These are phyloP conservation scores for Acipenser transmontanus DNA, from an alignment of 2,797 vertebrate species.

Conservation along the genomic window DNA sequence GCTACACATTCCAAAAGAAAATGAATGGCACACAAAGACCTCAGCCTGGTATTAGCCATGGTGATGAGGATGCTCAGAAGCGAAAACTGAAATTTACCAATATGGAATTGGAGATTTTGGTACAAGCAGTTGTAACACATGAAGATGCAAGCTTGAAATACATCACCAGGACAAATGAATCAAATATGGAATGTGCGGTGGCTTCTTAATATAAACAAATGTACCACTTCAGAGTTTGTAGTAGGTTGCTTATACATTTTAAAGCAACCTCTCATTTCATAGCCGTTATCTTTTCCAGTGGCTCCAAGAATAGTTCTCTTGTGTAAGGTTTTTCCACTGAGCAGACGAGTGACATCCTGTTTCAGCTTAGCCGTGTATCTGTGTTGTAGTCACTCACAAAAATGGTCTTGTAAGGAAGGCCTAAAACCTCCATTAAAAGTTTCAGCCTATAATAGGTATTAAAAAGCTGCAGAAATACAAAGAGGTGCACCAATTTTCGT, in stretches of 20 bases:
- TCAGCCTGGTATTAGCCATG: too few relatives aligned
- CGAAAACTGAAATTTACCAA: too few relatives aligned
- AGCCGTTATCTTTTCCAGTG: conserved; percentile 69
- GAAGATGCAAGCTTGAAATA: too few relatives aligned
- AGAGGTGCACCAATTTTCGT: conserved; percentile 70
- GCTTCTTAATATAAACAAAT: too few relatives aligned
- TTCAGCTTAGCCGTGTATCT: conserved; percentile 71
- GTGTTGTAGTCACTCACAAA: conserved; percentile 60
- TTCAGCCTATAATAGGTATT: conserved; percentile 76
- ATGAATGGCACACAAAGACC: too few relatives aligned
- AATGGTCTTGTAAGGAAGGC: conserved; percentile 74
- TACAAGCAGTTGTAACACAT: too few relatives aligned
- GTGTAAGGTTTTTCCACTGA: conserved; percentile 63
- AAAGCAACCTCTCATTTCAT: conserved; percentile 71
- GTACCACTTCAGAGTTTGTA: too few relatives aligned
- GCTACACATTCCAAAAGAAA: too few relatives aligned
- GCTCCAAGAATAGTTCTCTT: conserved; percentile 66
- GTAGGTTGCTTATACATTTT: conserved; percentile 31
- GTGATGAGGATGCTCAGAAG: too few relatives aligned
- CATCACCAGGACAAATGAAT: too few relatives aligned
- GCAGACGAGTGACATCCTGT: conserved; percentile 51
- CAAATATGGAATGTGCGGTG: too few relatives aligned
- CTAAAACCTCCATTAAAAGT: conserved; percentile 79
- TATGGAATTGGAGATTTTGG: too few relatives aligned
- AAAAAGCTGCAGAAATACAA: conserved; percentile 76